A percentile compares a stretch with the other conserved stretches of the same genome.
Conservation (phyloP, 1,140 invertebrate species). For the Pteromalus puparum region DNA sequence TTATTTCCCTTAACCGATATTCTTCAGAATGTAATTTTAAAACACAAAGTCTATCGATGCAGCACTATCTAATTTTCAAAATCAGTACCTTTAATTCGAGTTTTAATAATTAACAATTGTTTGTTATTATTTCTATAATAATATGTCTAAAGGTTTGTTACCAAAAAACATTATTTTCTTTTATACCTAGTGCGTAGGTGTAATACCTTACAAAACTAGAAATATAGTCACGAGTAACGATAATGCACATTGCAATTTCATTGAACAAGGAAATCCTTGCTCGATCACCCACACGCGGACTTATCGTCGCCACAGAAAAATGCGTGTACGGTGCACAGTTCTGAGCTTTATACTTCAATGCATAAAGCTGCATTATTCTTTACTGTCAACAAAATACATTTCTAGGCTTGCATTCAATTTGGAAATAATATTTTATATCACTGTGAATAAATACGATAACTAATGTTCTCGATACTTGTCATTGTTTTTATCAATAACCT, state of each 20-base stretch:
- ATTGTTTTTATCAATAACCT: too few species aligned
- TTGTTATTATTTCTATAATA: too few species aligned
- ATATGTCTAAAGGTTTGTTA: neutral
- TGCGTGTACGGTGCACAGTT: neutral
- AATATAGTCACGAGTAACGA: neutral
- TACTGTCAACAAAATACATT: neutral
- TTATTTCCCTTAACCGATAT: too few species aligned
- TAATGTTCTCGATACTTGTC: too few species aligned
- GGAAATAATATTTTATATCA: too few species aligned
- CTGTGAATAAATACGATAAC: too few species aligned
- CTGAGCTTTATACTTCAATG: neutral
- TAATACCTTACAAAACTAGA: neutral
- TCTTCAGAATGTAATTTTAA: too few species aligned
- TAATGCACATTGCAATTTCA: neutral
- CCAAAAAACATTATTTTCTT: neutral
- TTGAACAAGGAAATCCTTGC: constrained; percentile 25
- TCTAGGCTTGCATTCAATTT: neutral
- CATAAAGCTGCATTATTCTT: neutral
- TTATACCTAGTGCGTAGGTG: neutral
- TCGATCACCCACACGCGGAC: neutral
- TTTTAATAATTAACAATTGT: too few species aligned
- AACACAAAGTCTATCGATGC: too few species aligned
- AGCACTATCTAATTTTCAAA: too few species aligned
- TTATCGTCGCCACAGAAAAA: neutral
- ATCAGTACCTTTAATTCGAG: too few species aligned